Base-by-base conservation (phyloP, 2,113 vertebrate genomes). In the Microcebus ravelobensis region DNA sequence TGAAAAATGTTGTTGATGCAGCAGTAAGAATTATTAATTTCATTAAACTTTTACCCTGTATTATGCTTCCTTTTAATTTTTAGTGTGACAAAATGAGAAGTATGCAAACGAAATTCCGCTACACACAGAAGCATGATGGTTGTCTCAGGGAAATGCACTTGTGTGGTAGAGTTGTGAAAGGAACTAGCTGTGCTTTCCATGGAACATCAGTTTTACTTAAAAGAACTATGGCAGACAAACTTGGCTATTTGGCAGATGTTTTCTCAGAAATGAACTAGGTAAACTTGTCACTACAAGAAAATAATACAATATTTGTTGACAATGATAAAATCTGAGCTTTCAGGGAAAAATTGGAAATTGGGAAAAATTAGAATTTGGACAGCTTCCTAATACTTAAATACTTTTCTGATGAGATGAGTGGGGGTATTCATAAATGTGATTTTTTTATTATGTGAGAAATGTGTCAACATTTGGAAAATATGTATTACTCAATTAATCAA, bases 211-310 rank as follows among this genome's bases (percentile, higher is more conserved):
- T 95, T 79, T 91, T 74, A 85, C 77, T 96, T 27, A 63, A 88
- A 31, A 91, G 67, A 81, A 73, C 65, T 36, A 92, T 93, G 92
- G 63, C 55, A 68, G 39, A 70, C 36, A 94, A 63, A 90, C 12
- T 42, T 89, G 15, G 48, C 76, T 95, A n/a, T 91, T 88, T 89
- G 87, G 80, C 31, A 81, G n/a, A 73, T 52, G 23, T 90, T 93
- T 87, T 91, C 61, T 94, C 17, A 88, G 80, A 96, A 86, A 83
- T 34, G 63, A 93, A 87, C 12, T 48, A 88, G 73, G 42, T 65
- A 59, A 91, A 88, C 34, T 74, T 96, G 42, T 88, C 45, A 61
- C 36, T 67, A 21, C 11, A 74, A 86, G 67, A 21, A 86, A 91
- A 77, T 90, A 61, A 87, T 55, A 27, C 76, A 92, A 14, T 82